These are phyloP conservation scores for Poeciliopsis occidentalis DNA, from an alignment of 2,113 vertebrate species.

Conservation along the genomic window DNA sequence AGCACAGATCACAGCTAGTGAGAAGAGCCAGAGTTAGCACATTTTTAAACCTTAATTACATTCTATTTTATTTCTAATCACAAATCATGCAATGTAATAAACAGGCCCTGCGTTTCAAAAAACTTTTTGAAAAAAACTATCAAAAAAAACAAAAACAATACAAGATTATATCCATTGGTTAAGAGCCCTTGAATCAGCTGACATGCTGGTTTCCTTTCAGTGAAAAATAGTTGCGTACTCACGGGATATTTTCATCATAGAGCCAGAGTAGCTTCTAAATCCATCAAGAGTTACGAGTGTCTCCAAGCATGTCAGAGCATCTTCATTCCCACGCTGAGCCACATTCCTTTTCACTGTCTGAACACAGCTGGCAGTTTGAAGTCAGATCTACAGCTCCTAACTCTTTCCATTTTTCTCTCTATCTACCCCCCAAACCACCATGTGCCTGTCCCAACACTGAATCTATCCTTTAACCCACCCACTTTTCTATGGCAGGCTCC, in stretches of 20 bases:
- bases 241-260: conserved; percentile 80
- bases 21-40: conserved; percentile 8
- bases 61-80: background rate
- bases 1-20: conserved; percentile 9
- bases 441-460: conserved; percentile 60
- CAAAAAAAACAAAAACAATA: background rate
- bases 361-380: conserved; percentile 62
- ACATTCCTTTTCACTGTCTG: conserved; percentile 67
- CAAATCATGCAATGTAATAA: background rate
- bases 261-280: conserved; percentile 50
- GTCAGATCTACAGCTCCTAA: conserved; percentile 46
- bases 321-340: conserved; percentile 69
- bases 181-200: conserved; percentile 13
- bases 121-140: background rate
- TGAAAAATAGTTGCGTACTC: conserved; percentile 60
- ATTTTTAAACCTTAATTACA: background rate
- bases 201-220: background rate
- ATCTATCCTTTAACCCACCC: conserved; percentile 68
- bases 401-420: conserved; percentile 53
- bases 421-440: conserved; percentile 58
- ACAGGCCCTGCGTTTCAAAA: background rate
- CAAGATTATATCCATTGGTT: background rate
- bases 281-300: conserved; percentile 49
- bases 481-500: conserved; percentile 58
- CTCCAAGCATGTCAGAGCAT: conserved; percentile 65